Percentiles rank a stretch among this genome's conserved stretches.
These are phyloP conservation scores for Drosophila dives DNA, from an alignment of 2,888 invertebrate species.

Conservation along the genomic window DNA sequence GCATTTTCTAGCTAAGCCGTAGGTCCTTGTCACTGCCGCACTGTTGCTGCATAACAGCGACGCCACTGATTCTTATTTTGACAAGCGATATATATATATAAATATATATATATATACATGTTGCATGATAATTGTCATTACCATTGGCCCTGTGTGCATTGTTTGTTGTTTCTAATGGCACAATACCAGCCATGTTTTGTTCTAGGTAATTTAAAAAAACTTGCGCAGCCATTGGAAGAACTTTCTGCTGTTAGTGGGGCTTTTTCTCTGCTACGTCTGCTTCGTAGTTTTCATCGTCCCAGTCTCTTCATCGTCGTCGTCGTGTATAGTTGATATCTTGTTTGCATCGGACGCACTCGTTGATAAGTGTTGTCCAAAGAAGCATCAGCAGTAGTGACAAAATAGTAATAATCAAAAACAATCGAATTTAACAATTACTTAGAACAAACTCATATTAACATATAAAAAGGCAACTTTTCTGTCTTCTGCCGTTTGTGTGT, in stretches of 20 bases:
- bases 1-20: no score
- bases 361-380: conserved; percentile 54
- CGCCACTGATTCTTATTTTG: no score
- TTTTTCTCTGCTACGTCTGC: conserved; percentile 1
- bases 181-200: no score
- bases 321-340: conserved; percentile 55
- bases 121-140: no score
- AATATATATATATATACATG: no score
- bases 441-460: not conserved
- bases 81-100: no score
- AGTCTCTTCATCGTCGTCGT: conserved; percentile 12
- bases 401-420: not conserved
- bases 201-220: conserved; percentile 26
- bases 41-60: no score
- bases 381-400: conserved; percentile 22
- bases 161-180: conserved; percentile 44
- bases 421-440: conserved; percentile 19
- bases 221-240: conserved; percentile 25
- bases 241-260: conserved; percentile 31
- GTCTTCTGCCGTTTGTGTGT: conserved; percentile 35
- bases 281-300: conserved; percentile 8
- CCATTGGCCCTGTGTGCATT: no score
- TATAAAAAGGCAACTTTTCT: conserved; percentile 7
- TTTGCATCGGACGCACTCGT: conserved; percentile 43
- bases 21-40: no score